Conservation (phyloP, 2,888 invertebrate genomes). For the Allygus modestus region DNA sequence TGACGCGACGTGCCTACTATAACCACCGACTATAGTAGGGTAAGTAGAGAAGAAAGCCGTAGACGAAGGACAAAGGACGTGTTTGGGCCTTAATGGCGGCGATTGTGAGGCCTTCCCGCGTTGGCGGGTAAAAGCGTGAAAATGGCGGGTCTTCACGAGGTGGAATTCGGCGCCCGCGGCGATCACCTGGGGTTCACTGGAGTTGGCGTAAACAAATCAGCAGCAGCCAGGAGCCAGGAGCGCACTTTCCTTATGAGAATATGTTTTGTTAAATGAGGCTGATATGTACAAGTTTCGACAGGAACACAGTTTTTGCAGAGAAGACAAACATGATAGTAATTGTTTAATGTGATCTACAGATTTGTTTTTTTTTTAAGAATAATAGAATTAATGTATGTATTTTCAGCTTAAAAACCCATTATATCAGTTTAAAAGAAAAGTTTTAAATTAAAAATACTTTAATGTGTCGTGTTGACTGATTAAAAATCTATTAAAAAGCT, state of each 20-base stretch:
- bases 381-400: too few species aligned
- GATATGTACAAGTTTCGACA: too few species aligned
- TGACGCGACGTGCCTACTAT: constrained; percentile 8
- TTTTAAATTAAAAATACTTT: too few species aligned
- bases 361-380: too few species aligned
- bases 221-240: neutral
- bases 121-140: constrained; percentile 42
- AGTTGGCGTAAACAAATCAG: constrained; percentile 17
- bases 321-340: too few species aligned
- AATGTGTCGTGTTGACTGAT: too few species aligned
- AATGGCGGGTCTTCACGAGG: neutral
- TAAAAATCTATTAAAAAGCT: too few species aligned
- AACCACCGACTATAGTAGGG: neutral
- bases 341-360: too few species aligned
- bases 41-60: constrained; percentile 32
- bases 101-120: neutral
- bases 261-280: neutral
- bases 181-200: neutral
- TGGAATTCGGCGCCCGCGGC: constrained; percentile 14
- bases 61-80: constrained; percentile 21
- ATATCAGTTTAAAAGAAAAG: too few species aligned
- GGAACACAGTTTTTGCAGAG: too few species aligned
- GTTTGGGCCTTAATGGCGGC: constrained; percentile 11
- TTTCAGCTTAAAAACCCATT: too few species aligned
- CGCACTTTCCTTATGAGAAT: neutral